Base-by-base conservation (phyloP, 2,888 invertebrate species). In the Thumatha senex region DNA sequence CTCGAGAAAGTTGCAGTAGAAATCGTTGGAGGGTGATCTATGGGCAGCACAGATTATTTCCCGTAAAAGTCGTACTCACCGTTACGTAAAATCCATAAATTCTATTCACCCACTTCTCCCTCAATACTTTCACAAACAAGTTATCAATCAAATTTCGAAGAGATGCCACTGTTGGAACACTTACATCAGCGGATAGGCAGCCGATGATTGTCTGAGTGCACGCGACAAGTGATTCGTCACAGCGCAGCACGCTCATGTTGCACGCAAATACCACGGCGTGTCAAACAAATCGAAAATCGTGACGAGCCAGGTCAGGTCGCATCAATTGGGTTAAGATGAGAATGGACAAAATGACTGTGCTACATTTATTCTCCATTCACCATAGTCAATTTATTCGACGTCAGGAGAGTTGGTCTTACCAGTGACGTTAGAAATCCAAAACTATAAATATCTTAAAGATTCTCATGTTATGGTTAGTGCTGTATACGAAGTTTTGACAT, bases 151-250 rank as follows among this genome's bases (percentile, higher is more conserved):
- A 38, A 13, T 13, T 38, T 48, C 11, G 12, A 43, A 40, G 53
- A 54, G 63, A 61, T 30, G 54, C 54, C 58, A 61, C 51, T 46
- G 51, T 54, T 51, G 47, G 35, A 56, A 44, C 48, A 14, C 46
- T 51, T 51, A 56, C 38, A 47, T 64, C 46, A 47, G 34, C 18
- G 14, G 39, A 49, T 46, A 50, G 54, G 58, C n/a, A n/a, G n/a
- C 54, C 63, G 29, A 40, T 62, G 40, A 63, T 56, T 51, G 54
- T 38, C 39, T 11, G 15, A 13, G 12, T 31, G 29, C 66, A 63
- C 47, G 66, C 60, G 56, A 63, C 40, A 33, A 13, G n/a, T 36
- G 36, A 63, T 66, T 61, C 49, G 63, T 38, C 55, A 60, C 52
- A 52, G 54, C 15, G 46, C 40, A 48, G 43, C 54, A 54, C 40